A percentile compares a stretch with the other conserved stretches of the same genome.
Evolutionary conservation across 1,140 invertebrate species (phyloP).

Genomic region (Nasonia giraulti): DNA sequence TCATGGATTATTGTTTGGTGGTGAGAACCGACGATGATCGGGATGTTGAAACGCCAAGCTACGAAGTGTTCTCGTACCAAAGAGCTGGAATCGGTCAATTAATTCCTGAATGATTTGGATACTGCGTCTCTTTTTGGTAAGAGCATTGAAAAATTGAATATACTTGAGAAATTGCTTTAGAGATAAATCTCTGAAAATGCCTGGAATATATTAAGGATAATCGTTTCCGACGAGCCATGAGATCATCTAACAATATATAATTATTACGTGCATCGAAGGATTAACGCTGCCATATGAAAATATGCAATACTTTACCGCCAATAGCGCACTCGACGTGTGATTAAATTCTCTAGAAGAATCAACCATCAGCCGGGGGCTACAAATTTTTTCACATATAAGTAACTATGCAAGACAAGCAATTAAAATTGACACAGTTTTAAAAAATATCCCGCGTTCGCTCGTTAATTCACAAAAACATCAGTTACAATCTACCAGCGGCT

Average conservation of each 20-base stretch:
- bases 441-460: neutral
- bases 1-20: neutral
- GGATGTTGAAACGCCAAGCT: neutral
- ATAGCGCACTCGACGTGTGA: neutral
- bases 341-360: neutral
- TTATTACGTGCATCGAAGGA: neutral
- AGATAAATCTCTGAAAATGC: neutral
- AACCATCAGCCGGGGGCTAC: too few species aligned
- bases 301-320: neutral
- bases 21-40: neutral
- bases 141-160: conserved; percentile 29
- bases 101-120: conserved; percentile 71
- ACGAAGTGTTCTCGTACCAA: neutral
- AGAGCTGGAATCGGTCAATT: conserved; percentile 26
- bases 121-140: conserved; percentile 70
- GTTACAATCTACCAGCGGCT: neutral
- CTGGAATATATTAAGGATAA: neutral
- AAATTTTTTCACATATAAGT: too few species aligned
- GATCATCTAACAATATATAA: neutral
- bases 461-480: neutral
- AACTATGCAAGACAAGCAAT: too few species aligned
- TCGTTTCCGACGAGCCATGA: neutral
- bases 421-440: too few species aligned
- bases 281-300: neutral
- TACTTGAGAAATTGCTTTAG: too few species aligned